Evolutionary conservation across 2,113 vertebrate genomes (phyloP), one percentile per base, ranked within the genome.

Genomic region (Antechinus stuartii): DNA sequence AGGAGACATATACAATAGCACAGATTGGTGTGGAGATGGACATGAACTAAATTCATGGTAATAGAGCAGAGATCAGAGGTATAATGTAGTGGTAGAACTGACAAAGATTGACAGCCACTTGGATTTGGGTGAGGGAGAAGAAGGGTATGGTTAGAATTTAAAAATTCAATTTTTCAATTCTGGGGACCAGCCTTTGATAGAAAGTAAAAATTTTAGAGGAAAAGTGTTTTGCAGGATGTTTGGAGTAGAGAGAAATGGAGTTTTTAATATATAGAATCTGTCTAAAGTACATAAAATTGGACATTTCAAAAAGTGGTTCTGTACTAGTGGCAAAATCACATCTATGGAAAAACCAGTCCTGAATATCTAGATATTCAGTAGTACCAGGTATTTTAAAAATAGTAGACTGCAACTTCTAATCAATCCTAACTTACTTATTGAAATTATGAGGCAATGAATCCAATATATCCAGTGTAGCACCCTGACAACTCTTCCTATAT

Each of bases 111-210:
- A 76, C 68, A 19, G n/a, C 68, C 6, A 7, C 6, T 16, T 76
- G 35, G 68, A 76, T 76, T 76, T 76, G 19, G 35, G 16, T n/a
- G 30, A 16, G 35, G 1, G 35, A 19, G 30, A 76, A 1, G 35
- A n/a, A n/a, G 5, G 5, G 1, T n/a, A n/a, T n/a, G 35, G 6
- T n/a, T 22, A 76, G 16, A 16, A 6, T 6, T n/a, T 22, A 9
- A n/a, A 76, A 76, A 4, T 35, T 47, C 47, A 47, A 47, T 47
- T 47, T 47, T 47, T 4, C 47, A 47, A 47, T 47, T 47, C 50
- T 50, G 50, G 50, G 50, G 50, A 50, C 50, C 50, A 50, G 5
- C 14, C 68, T n/a, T n/a, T 76, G 68, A n/a, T n/a, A 76, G 68
- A n/a, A n/a, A n/a, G 4, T n/a, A 1, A 68, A 68, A 30, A n/a